Evolutionary conservation across 2,888 invertebrate species (phyloP), one percentile per base, ranked within the genome.

Genomic region (Caenorhabditis wallacei): DNA sequence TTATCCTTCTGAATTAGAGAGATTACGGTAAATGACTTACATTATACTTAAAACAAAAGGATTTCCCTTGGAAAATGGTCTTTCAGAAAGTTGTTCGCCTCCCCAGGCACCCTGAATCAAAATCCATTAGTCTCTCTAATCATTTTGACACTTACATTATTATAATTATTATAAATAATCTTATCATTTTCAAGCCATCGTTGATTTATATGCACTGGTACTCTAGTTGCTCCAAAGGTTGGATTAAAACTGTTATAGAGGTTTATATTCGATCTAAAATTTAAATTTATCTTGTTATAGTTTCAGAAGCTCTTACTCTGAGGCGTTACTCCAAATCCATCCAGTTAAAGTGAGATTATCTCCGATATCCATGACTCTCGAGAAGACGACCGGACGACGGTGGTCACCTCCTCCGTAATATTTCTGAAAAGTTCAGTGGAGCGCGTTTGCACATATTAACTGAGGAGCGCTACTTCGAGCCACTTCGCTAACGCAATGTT

Each of bases 91-190:
- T 16, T 0, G n/a, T 30, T 4, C 26, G n/a, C 10, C 24, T 30
- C 30, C 30, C 30, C 40, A 40, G 40, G 2, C 10, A 40, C 11
- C 5, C 40, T 40, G 16, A 10, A 40, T 4, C 10, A n/a, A 35
- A 35, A 4, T 10, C 35, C 4, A 35, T 35, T 35, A 35, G 35
- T 35, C 35, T 35, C n/a, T n/a, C n/a, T n/a, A n/a, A n/a, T n/a
- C n/a, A 30, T 30, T 30, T 30, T 30, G 30, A 30, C n/a, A n/a
- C n/a, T n/a, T n/a, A n/a, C n/a, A n/a, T n/a, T n/a, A n/a, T n/a
- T n/a, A 53, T 24, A 63, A 30, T 63, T 63, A 48, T 63, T 63
- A 30, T 63, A 63, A 13, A 63, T 63, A 8, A n/a, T n/a, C n/a
- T n/a, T n/a, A n/a, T n/a, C n/a, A n/a, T n/a, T n/a, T n/a, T n/a